phyloP scores from a whole-genome alignment of 2,888 invertebrate genomes.

The Ceratothoa steindachneri region DNA sequence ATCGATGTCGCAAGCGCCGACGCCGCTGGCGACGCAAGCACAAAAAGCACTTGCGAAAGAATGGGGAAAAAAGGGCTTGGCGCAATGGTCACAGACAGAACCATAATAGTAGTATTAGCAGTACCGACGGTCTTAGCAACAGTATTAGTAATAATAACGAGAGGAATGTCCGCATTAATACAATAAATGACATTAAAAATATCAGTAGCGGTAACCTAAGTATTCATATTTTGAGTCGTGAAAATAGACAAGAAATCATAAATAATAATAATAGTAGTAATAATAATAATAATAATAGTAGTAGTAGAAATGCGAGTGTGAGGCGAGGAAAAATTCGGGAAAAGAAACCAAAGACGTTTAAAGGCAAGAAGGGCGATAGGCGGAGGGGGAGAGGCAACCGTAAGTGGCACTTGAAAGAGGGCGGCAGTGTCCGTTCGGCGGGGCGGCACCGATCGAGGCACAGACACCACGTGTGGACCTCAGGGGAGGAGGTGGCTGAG shows the following conservation, averaged over 20 bases:
- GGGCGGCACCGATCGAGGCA: background rate
- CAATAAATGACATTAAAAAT: background rate
- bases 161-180: background rate
- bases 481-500: no score
- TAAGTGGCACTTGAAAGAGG: no score
- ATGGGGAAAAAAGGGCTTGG: background rate
- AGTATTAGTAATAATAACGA: background rate
- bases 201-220: background rate
- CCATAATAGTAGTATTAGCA: background rate
- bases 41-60: background rate
- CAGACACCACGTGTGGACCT: background rate
- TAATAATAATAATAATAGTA: background rate
- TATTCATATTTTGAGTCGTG: background rate
- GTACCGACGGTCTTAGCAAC: background rate
- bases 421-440: no score
- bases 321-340: conserved; percentile 14
- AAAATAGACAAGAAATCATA: background rate
- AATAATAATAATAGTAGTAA: background rate
- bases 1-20: background rate
- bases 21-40: background rate
- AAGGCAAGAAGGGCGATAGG: background rate
- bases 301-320: conserved; percentile 19
- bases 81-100: background rate
- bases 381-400: background rate
- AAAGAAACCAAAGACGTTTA: conserved; percentile 25